Evolutionary conservation across 2,888 invertebrate genomes (phyloP).

Genomic region (Pristionchus mayeri): DNA sequence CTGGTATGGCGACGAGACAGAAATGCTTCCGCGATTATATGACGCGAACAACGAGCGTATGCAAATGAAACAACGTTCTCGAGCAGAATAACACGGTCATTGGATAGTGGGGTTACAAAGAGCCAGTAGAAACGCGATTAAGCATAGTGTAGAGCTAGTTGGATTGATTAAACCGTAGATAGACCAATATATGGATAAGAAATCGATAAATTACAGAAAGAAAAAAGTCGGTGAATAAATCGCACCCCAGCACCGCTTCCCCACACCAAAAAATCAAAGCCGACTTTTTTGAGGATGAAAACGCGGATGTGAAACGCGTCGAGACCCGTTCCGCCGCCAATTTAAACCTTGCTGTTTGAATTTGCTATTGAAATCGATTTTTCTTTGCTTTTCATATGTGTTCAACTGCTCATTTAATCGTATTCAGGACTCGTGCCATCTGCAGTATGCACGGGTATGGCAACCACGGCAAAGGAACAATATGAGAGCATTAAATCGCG

Average conservation of each 20-base stretch:
- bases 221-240: neutral
- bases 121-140: no score
- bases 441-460: slow-evolving; percentile 38
- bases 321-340: neutral
- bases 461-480: slow-evolving; percentile 20
- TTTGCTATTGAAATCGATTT: neutral
- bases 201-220: neutral
- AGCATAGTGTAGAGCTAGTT: no score
- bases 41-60: neutral
- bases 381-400: neutral
- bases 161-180: neutral
- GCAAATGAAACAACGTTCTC: no score
- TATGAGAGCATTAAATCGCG: slow-evolving; percentile 50
- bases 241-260: no score
- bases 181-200: neutral
- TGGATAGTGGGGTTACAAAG: no score
- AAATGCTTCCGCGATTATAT: neutral
- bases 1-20: neutral
- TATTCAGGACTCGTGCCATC: neutral
- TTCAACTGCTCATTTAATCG: neutral
- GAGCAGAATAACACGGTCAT: neutral
- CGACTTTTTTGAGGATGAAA: no score
- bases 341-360: neutral
- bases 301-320: neutral
- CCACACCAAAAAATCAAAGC: no score